Conservation (phyloP, 2,888 invertebrate genomes). For the Drosophila algonquin region DNA sequence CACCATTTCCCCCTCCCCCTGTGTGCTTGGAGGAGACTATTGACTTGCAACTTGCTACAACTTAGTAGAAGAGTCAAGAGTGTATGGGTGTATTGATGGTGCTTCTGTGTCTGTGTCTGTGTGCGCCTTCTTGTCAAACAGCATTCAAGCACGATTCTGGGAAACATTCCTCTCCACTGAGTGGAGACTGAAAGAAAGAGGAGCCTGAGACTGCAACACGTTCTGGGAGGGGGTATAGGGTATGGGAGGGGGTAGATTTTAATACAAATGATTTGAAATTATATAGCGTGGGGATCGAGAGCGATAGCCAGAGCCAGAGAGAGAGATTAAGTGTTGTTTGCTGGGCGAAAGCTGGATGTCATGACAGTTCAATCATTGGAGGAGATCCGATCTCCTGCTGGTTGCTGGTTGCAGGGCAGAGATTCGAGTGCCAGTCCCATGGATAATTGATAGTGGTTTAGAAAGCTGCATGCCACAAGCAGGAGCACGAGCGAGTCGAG, state of each 20-base stretch:
- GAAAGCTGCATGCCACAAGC: slow-evolving; percentile 24
- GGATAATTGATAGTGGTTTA: slow-evolving; percentile 37
- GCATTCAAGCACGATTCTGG: slow-evolving; percentile 82
- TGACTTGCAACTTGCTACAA: slow-evolving; percentile 80
- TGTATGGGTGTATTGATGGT: slow-evolving; percentile 26
- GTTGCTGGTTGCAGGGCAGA: slow-evolving; percentile 11
- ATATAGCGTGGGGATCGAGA: slow-evolving; percentile 35
- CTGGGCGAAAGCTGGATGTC: slow-evolving; percentile 52
- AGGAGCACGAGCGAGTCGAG: slow-evolving; percentile 17
- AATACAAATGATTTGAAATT: slow-evolving; percentile 69
- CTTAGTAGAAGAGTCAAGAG: slow-evolving; percentile 61
- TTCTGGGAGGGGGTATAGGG: slow-evolving; percentile 5
- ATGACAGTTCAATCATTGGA: slow-evolving; percentile 70
- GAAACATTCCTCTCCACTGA: slow-evolving; percentile 75
- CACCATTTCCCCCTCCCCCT: background rate
- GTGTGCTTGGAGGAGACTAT: slow-evolving; percentile 39
- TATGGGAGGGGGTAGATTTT: slow-evolving; percentile 55
- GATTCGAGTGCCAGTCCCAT: background rate
- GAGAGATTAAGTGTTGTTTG: slow-evolving; percentile 42
- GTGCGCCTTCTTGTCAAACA: slow-evolving; percentile 76
- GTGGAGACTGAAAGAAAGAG: slow-evolving; percentile 46
- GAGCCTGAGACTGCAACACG: slow-evolving; percentile 16
- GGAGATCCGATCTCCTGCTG: slow-evolving; percentile 44
- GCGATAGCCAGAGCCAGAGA: slow-evolving; percentile 18
- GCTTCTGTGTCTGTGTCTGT: slow-evolving; percentile 30